Conservation (phyloP, 2,888 invertebrate species). For the Rotaria sp. region DNA sequence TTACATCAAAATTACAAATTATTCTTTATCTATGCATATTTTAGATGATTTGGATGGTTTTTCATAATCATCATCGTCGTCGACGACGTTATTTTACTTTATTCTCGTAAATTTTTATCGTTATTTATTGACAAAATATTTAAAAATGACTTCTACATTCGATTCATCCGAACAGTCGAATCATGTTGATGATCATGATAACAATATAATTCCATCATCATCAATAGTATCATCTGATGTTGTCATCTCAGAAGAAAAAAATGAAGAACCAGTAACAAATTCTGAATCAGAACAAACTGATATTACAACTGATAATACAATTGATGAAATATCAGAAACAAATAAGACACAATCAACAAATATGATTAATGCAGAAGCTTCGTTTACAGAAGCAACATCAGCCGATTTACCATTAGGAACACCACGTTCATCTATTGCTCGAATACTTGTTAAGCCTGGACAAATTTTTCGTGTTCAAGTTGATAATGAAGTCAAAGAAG, state of each 20-base stretch:
- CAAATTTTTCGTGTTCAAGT: conserved; percentile 29
- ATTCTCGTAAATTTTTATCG: background rate
- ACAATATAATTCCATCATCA: background rate
- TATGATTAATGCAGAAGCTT: background rate
- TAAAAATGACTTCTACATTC: background rate
- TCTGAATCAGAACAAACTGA: background rate
- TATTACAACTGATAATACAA: background rate
- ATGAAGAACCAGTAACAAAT: background rate
- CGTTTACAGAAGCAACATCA: conserved; percentile 11
- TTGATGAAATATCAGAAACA: background rate
- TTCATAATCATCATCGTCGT: conserved; percentile 1
- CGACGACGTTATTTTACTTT: background rate
- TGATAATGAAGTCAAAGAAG: conserved; percentile 30
- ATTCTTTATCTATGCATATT: background rate
- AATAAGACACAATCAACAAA: background rate
- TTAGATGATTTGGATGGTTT: background rate
- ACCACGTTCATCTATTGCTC: background rate
- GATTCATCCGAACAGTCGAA: background rate
- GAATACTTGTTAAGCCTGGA: conserved; percentile 28
- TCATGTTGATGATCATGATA: background rate
- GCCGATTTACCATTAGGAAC: background rate
- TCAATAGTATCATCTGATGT: background rate
- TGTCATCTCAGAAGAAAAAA: background rate
- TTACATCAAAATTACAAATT: background rate
- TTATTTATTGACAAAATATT: background rate